Conservation (phyloP, 2,113 vertebrate genomes). For the Scartelaos histophorus region DNA sequence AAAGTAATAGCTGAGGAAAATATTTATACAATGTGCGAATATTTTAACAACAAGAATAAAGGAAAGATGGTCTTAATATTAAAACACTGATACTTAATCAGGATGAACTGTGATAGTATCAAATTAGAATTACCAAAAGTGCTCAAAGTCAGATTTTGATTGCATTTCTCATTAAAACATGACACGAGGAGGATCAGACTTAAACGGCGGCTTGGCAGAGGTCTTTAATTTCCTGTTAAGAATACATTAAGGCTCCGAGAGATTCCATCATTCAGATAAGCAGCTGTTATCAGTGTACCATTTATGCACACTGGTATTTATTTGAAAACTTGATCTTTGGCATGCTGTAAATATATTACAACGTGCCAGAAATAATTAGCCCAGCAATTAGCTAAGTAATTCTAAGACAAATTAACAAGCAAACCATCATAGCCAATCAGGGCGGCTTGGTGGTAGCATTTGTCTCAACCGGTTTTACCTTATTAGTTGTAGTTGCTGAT, state of each 20-base stretch:
- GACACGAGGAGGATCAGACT: conserved; percentile 9
- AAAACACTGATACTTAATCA: not conserved
- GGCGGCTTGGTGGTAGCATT: too few species aligned
- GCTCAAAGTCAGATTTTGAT: conserved; percentile 6
- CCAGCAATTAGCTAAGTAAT: not conserved
- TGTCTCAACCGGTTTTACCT: too few species aligned
- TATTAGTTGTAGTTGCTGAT: too few species aligned
- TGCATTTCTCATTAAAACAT: conserved; percentile 1
- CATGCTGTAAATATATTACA: not conserved
- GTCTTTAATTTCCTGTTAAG: conserved; percentile 18
- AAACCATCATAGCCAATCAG: not conserved
- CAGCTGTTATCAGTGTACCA: conserved; percentile 3
- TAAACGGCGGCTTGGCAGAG: conserved; percentile 12
- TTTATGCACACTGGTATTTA: not conserved
- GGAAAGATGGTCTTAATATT: not conserved
- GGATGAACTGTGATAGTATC: not conserved
- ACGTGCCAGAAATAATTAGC: not conserved
- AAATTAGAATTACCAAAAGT: not conserved
- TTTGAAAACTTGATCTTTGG: not conserved
- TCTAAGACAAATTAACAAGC: not conserved
- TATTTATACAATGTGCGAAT: not conserved
- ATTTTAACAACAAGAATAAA: not conserved
- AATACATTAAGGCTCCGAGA: conserved; percentile 4
- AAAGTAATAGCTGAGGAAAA: not conserved
- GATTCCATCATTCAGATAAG: conserved; percentile 3